Evolutionary conservation across 2,888 invertebrate genomes (phyloP).

Genomic region (Nycteola revayana): DNA sequence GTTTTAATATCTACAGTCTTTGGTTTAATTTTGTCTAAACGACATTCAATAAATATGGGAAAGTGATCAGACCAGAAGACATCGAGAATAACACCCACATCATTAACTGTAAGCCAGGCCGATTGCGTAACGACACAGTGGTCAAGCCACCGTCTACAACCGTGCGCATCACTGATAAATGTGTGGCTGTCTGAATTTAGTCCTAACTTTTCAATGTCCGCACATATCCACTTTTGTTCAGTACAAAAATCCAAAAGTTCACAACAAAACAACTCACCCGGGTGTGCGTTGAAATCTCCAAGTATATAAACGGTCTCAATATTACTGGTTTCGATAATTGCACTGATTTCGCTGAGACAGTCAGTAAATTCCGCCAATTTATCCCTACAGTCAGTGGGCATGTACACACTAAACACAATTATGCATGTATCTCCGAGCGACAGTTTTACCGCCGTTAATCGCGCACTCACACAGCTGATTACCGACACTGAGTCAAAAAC

Average conservation of each 20-base stretch:
- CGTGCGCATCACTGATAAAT: neutral
- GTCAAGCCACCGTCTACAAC: neutral
- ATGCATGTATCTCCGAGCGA: neutral
- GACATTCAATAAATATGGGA: conserved; percentile 14
- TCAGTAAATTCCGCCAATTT: conserved; percentile 4
- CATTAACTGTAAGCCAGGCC: neutral
- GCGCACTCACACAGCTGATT: conserved; percentile 6
- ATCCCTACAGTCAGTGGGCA: conserved; percentile 4
- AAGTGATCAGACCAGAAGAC: conserved; percentile 20
- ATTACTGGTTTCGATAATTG: conserved; percentile 2
- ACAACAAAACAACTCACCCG: conserved; percentile 9
- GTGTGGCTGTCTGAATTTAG: neutral
- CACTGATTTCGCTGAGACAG: conserved; percentile 1
- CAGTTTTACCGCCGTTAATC: conserved; percentile 5
- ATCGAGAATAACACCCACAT: conserved; percentile 7
- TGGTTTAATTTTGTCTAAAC: conserved; percentile 2
- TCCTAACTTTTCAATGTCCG: neutral
- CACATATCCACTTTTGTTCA: conserved; percentile 1
- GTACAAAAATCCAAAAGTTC: conserved; percentile 8
- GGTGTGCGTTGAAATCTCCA: conserved; percentile 9
- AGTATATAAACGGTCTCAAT: conserved; percentile 10
- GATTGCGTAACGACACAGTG: neutral
- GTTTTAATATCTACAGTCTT: neutral
- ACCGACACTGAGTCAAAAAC: conserved; percentile 2
- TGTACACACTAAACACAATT: conserved; percentile 6